phyloP scores from a whole-genome alignment of 2,113 vertebrate species.

The Rana temporaria region DNA sequence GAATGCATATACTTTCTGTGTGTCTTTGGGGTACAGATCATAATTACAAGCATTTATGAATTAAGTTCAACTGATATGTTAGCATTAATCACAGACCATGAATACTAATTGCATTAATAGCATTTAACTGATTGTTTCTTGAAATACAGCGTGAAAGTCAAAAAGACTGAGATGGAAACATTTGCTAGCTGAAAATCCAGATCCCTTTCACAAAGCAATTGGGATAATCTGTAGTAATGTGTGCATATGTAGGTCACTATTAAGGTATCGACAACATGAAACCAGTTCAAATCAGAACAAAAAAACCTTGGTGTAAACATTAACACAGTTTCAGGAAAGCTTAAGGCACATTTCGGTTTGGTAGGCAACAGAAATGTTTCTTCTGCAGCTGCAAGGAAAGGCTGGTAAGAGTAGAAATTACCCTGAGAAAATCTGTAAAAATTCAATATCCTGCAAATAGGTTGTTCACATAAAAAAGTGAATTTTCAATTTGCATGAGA shows the following conservation, averaged over 20 bases:
- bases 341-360: conserved; percentile 23
- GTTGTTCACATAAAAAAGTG: too few species aligned
- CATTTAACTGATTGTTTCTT: conserved; percentile 43
- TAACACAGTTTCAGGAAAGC: background rate
- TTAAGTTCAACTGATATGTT: background rate
- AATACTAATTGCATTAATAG: conserved; percentile 39
- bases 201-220: background rate
- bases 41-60: conserved; percentile 31
- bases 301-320: conserved; percentile 13
- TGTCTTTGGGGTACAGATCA: conserved; percentile 30
- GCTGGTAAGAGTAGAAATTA: background rate
- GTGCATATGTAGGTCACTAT: background rate
- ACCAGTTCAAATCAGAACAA: conserved; percentile 5
- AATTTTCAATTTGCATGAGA: too few species aligned
- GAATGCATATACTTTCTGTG: conserved; percentile 2
- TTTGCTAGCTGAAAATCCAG: background rate
- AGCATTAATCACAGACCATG: conserved; percentile 37
- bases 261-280: background rate
- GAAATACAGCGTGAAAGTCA: conserved; percentile 26
- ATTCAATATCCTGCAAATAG: background rate
- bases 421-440: conserved; percentile 17
- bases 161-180: conserved; percentile 2
- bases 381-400: background rate
- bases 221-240: background rate
- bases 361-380: background rate